Evolutionary conservation across 2,888 invertebrate genomes (phyloP).

Genomic region (Napeogenes inachia): DNA sequence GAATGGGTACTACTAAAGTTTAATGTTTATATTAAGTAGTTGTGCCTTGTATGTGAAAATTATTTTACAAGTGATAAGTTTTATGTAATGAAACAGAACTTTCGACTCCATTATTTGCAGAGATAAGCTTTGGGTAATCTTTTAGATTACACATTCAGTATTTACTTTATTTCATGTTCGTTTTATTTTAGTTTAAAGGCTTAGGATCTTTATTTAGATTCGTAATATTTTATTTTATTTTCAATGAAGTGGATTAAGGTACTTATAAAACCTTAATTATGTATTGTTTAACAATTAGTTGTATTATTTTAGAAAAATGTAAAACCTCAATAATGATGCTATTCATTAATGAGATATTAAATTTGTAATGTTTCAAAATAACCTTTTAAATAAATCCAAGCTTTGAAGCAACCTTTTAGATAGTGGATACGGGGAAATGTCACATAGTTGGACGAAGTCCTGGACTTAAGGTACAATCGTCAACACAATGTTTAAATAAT

Average conservation of each 20-base stretch:
- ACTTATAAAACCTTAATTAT: neutral
- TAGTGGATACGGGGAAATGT: conserved; percentile 72
- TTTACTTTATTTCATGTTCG: neutral
- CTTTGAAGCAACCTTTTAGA: conserved; percentile 68
- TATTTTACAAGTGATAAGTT: conserved; percentile 33
- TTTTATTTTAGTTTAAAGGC: too few species aligned
- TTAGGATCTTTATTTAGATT: too few species aligned
- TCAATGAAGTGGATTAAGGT: too few species aligned
- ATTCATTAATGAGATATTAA: conserved; percentile 48
- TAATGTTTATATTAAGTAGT: conserved; percentile 64
- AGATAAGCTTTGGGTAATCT: conserved; percentile 23
- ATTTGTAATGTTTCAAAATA: conserved; percentile 61
- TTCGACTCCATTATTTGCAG: conserved; percentile 20
- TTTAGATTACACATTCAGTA: conserved; percentile 10
- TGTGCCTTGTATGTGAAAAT: conserved; percentile 36
- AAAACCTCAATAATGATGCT: neutral
- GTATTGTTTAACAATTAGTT: neutral
- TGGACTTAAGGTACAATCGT: conserved; percentile 55
- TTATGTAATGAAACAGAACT: conserved; percentile 22
- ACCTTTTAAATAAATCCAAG: conserved; percentile 62
- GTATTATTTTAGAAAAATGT: conserved; percentile 18
- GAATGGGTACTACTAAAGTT: conserved; percentile 59
- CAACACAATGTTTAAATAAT: conserved; percentile 30
- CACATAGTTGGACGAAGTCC: conserved; percentile 72
- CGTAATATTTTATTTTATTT: too few species aligned